Conservation (phyloP, 2,888 invertebrate species). For the Philopedon plagiatum region DNA sequence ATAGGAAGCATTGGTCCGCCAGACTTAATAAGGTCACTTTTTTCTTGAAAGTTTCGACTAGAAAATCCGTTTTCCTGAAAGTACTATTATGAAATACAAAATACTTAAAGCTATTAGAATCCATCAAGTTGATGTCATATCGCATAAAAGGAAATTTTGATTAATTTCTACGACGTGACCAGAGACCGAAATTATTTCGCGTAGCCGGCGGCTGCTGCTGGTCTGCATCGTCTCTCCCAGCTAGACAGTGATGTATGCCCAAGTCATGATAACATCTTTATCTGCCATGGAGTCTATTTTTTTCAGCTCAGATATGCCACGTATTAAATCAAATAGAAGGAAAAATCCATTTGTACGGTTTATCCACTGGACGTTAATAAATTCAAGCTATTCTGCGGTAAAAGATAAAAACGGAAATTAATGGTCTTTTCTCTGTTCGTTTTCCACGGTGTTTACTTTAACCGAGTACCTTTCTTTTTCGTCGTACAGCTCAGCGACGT, state of each 20-base stretch:
- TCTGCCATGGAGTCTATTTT: conserved; percentile 58
- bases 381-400: conserved; percentile 47
- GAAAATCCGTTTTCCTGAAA: too few relatives aligned
- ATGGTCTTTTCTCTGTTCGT: conserved; percentile 37
- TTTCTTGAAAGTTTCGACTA: too few relatives aligned
- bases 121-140: neutral
- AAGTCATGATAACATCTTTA: conserved; percentile 63
- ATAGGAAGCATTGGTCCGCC: too few relatives aligned
- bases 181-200: conserved; percentile 50
- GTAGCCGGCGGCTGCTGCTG: conserved; percentile 6
- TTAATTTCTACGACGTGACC: conserved; percentile 62
- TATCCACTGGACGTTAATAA: conserved; percentile 53
- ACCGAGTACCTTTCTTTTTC: conserved; percentile 1
- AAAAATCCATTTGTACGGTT: conserved; percentile 55
- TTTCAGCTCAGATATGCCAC: conserved; percentile 57
- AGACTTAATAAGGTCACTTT: too few relatives aligned
- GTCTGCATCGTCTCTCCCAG: conserved; percentile 41
- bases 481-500: too few relatives aligned
- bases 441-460: conserved; percentile 14
- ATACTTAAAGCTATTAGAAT: too few relatives aligned
- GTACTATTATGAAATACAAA: too few relatives aligned
- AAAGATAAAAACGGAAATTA: conserved; percentile 49
- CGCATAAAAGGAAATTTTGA: conserved; percentile 58
- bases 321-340: conserved; percentile 59
- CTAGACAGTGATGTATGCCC: conserved; percentile 63